Evolutionary conservation across 2,113 vertebrate species (phyloP).

Genomic region (Acrocephalus arundinaceus): DNA sequence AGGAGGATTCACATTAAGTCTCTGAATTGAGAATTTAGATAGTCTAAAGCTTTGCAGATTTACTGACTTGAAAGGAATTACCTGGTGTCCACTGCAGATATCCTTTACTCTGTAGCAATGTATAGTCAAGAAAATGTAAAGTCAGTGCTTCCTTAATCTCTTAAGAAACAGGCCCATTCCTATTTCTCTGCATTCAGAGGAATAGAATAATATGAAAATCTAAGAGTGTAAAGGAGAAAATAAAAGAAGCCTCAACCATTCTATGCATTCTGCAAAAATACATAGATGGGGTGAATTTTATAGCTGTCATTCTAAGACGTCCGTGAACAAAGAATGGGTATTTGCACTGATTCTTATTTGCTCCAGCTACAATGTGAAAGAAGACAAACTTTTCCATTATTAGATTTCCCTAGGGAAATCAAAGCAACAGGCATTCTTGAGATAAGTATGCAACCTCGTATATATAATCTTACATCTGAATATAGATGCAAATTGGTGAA

Average conservation of each 20-base stretch:
- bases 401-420: conserved; percentile 21
- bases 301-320: background rate
- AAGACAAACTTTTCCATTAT: conserved; percentile 12
- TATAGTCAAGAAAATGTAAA: background rate
- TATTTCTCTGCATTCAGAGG: background rate
- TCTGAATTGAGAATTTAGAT: background rate
- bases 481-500: background rate
- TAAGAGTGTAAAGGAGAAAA: background rate
- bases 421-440: background rate
- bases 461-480: background rate
- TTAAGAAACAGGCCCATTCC: background rate
- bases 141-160: background rate
- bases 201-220: background rate
- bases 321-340: background rate
- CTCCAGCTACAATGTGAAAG: background rate
- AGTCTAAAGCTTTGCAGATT: background rate
- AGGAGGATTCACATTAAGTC: background rate
- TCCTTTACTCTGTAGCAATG: background rate
- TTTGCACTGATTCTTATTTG: background rate
- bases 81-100: background rate
- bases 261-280: background rate
- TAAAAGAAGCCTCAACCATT: background rate
- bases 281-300: background rate
- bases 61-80: background rate
- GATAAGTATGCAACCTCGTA: background rate